Evolutionary conservation across 2,888 invertebrate genomes (phyloP), one percentile per base, ranked within the genome.

Genomic region (Diarsia dahlii): DNA sequence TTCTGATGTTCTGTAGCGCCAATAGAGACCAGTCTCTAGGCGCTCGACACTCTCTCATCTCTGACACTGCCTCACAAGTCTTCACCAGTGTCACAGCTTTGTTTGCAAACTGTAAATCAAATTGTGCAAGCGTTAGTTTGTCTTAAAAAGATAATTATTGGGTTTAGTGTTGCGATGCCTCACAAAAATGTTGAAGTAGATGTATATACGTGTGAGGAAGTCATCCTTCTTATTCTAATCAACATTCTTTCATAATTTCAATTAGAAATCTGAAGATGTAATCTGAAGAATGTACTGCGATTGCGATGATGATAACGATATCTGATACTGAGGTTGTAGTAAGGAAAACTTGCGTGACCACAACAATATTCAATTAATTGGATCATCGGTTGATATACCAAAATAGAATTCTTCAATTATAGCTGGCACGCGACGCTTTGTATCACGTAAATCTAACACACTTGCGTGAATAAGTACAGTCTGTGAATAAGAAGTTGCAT

Each of bases 11-110:
- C 95, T 99, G 99, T 78, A 99, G 95, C 9, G 99, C 99, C 74
- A 99, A 94, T 71, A 99, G 95, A 8, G 99, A 99, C 99, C 99
- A 99, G 92, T 99, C 99, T 84, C 98, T 97, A 0, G 99, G 99
- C 46, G 98, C 97, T 90, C 98, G 97, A 92, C 99, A 99, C 89
- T 98, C 98, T 75, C 99, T 97, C 98, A 99, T 98, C 94, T 99
- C 99, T 5, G 98, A 97, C n/a, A 98, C 98, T 0, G 98, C 98
- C 95, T 99, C 99, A 93, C 99, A 99, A 10, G 99, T 99, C 95
- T 99, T 99, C 88, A 99, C 99, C 90, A 99, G 94, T 2, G 99
- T 99, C 87, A 99, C 97, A 23, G 99, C 98, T 96, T 97, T 96
- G 86, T 92, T 95, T 12, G 96, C 96, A 78, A 96, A 96, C 97